Evolutionary conservation across 2,797 vertebrate species (phyloP), one percentile per base, ranked within the genome.

Genomic region (Carcharodon carcharias): DNA sequence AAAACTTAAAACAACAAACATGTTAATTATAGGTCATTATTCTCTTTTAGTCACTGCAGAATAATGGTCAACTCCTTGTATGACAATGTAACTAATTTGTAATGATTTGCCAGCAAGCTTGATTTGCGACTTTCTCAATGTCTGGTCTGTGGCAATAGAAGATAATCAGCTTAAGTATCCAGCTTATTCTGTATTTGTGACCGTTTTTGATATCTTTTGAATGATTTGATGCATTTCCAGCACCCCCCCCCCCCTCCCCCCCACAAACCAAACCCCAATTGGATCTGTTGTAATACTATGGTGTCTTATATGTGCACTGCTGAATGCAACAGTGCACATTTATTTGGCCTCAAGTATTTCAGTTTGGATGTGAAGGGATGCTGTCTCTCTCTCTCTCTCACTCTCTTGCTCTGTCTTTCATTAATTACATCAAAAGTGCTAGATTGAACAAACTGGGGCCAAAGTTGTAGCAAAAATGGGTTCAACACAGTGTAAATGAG

Each of bases 21-120:
- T 54, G 45, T 31, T 54, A 54, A 95, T 95, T 95, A n/a, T 95
- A 50, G 45, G 50, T 54, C 50, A 71, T 95, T 35, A 95, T 95
- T 95, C 54, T 71, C 28, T 77, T 77, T 77, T 95, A 56, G 67
- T 54, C 31, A 3, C 26, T n/a, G 50, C 9, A n/a, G 31, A 95
- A 45, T 65, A 67, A 45, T 45, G 9, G 63, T 93, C 26, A 65
- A 69, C 23, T 50, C 63, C 23, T 45, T 95, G 40, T 54, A 69
- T 54, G 67, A 69, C 50, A 95, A 77, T 77, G 8, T 28, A 95
- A 54, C 45, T 14, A 6, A 56, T 77, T 73, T 95, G 69, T 77
- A 77, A 56, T 35, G 45, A 73, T 95, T 71, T 73, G 14, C 40
- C 28, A 35, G 67, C 40, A 71, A 73, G 28, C 21, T 18, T 45